A percentile compares a stretch with the other conserved stretches of the same genome.
These are phyloP conservation scores for Amphipyra berbera DNA, from an alignment of 2,888 invertebrate genomes.

Conservation along the genomic window DNA sequence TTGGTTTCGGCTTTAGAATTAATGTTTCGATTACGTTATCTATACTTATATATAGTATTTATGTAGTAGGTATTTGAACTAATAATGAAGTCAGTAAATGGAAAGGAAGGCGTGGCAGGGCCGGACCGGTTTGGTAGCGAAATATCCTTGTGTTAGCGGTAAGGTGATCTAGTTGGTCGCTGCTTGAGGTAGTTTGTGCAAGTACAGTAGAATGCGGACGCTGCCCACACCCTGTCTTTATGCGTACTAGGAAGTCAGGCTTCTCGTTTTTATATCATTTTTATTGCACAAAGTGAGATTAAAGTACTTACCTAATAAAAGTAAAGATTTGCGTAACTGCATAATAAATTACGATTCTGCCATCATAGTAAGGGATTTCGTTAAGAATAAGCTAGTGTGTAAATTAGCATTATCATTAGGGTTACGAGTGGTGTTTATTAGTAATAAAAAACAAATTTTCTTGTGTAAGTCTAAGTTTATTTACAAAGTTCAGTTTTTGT, in stretches of 20 bases:
- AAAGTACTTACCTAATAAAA: constrained; percentile 19
- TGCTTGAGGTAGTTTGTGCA: constrained; percentile 68
- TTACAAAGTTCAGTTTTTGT: constrained; percentile 82
- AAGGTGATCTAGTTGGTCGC: constrained; percentile 85
- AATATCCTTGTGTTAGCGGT: constrained; percentile 83
- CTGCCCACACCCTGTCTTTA: constrained; percentile 76
- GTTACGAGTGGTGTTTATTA: too few species aligned
- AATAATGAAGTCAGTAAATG: constrained; percentile 78
- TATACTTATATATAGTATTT: constrained; percentile 62
- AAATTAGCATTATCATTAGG: not conserved
- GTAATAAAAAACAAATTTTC: constrained; percentile 43
- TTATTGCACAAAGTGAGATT: constrained; percentile 28
- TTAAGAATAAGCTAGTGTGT: not conserved
- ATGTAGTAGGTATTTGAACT: constrained; percentile 67
- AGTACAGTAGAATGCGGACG: constrained; percentile 86
- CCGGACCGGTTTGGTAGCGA: constrained; percentile 75
- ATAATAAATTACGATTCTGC: not conserved
- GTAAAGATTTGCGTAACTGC: constrained; percentile 14
- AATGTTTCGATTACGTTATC: constrained; percentile 56
- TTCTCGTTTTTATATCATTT: constrained; percentile 61
- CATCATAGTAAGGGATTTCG: constrained; percentile 7
- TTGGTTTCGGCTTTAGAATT: constrained; percentile 50
- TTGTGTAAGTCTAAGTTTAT: constrained; percentile 79
- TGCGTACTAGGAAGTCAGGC: constrained; percentile 78
- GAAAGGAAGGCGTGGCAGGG: constrained; percentile 85